Conservation (phyloP, 2,113 vertebrate genomes). For the Cromileptes altivelis region DNA sequence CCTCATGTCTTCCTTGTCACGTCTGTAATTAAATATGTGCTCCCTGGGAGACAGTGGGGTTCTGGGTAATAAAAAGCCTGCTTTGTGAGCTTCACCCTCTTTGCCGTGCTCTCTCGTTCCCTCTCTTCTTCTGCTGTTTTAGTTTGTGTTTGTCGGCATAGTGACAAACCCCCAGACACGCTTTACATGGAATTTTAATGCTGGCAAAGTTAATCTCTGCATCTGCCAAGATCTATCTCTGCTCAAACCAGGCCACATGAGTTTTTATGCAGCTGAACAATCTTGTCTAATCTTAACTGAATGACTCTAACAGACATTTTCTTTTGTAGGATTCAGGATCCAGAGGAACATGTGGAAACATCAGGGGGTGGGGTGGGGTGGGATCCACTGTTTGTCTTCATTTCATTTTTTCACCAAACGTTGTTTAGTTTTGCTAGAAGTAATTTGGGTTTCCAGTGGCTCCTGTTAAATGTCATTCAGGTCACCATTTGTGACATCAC, state of each 20-base stretch:
- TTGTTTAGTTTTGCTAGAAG: background rate
- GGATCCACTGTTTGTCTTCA: background rate
- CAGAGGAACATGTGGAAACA: slow-evolving; percentile 19
- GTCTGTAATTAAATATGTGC: slow-evolving; percentile 79
- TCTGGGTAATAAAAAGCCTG: slow-evolving; percentile 69
- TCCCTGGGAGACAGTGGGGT: slow-evolving; percentile 67
- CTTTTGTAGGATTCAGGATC: slow-evolving; percentile 24
- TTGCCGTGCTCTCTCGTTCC: background rate
- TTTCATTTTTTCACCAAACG: background rate
- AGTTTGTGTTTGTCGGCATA: slow-evolving; percentile 57
- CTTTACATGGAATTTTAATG: slow-evolving; percentile 48
- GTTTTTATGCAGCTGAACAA: slow-evolving; percentile 28
- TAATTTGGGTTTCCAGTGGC: background rate
- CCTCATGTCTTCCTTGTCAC: slow-evolving; percentile 64
- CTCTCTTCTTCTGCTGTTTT: slow-evolving; percentile 28
- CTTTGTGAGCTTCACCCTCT: slow-evolving; percentile 37
- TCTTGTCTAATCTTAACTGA: slow-evolving; percentile 24
- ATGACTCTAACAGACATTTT: slow-evolving; percentile 27
- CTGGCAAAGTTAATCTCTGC: slow-evolving; percentile 41
- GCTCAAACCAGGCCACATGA: slow-evolving; percentile 8
- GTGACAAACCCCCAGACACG: slow-evolving; percentile 59
- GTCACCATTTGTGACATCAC: background rate
- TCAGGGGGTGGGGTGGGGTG: background rate
- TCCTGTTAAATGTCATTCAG: background rate
- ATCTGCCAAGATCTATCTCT: slow-evolving; percentile 46